These are phyloP conservation scores for Keiferia lycopersicella DNA, from an alignment of 2,888 invertebrate genomes.

Conservation along the genomic window DNA sequence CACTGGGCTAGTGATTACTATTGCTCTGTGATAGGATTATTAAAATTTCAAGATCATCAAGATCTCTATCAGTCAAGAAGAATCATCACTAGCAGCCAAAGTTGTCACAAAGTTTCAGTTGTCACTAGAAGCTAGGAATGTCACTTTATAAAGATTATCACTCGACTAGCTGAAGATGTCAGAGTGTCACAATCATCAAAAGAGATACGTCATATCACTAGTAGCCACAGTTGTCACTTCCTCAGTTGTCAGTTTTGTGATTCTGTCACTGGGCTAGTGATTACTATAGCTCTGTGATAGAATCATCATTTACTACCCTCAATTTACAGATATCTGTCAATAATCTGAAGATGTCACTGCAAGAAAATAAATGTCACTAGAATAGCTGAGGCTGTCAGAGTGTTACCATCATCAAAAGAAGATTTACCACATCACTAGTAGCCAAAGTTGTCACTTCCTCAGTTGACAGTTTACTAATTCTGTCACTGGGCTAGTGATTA, in stretches of 20 bases:
- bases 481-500: slow-evolving; percentile 32
- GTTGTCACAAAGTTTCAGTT: too few species aligned
- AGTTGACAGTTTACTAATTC: slow-evolving; percentile 36
- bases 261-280: slow-evolving; percentile 29
- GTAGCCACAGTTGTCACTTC: slow-evolving; percentile 24
- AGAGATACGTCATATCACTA: slow-evolving; percentile 17
- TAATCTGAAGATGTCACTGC: neutral
- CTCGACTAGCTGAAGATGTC: slow-evolving; percentile 30
- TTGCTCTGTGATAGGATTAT: slow-evolving; percentile 21
- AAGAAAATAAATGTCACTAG: too few species aligned
- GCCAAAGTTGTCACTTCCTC: slow-evolving; percentile 28
- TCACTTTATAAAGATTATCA: slow-evolving; percentile 36
- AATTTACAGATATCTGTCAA: too few species aligned
- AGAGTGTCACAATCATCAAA: slow-evolving; percentile 12
- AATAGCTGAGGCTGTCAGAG: too few species aligned
- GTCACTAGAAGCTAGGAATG: neutral
- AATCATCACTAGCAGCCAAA: slow-evolving; percentile 10
- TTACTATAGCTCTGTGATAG: slow-evolving; percentile 8
- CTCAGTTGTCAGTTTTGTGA: slow-evolving; percentile 24
- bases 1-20: slow-evolving; percentile 39
- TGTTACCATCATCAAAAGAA: slow-evolving; percentile 25
- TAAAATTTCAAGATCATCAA: neutral
- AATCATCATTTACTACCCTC: too few species aligned
- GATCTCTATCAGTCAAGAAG: neutral
- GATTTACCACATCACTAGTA: neutral